Percentiles rank a stretch among this genome's conserved stretches.
phyloP scores from a whole-genome alignment of 1,140 invertebrate genomes.

The Mya arenaria region DNA sequence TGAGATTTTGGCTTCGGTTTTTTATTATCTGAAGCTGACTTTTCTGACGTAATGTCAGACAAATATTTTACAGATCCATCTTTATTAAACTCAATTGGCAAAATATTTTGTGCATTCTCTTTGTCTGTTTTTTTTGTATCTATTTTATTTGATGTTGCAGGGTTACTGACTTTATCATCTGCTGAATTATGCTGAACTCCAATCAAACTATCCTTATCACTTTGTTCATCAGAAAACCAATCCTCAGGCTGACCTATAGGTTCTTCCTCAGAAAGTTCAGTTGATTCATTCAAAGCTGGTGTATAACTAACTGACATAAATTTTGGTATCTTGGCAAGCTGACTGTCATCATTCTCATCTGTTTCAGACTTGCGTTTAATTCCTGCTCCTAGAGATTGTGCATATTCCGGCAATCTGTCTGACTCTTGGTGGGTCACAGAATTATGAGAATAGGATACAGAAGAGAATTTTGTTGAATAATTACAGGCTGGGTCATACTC shows the following conservation, averaged over 20 bases:
- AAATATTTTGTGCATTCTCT: constrained; percentile 5
- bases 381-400: constrained; percentile 30
- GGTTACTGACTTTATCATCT: constrained; percentile 4
- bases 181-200: not conserved
- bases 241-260: constrained; percentile 25
- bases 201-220: constrained; percentile 33
- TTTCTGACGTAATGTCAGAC: constrained; percentile 24
- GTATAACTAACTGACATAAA: constrained; percentile 53
- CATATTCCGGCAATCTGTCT: constrained; percentile 33
- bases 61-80: constrained; percentile 48
- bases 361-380: constrained; percentile 28
- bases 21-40: not conserved
- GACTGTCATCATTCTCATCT: constrained; percentile 50
- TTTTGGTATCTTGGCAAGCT: constrained; percentile 46
- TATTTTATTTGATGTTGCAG: not conserved
- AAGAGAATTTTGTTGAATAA: constrained; percentile 54
- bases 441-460: not conserved
- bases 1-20: not conserved
- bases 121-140: not conserved
- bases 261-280: constrained; percentile 54
- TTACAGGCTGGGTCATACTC: constrained; percentile 77
- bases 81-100: constrained; percentile 47
- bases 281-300: constrained; percentile 36
- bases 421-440: not conserved
- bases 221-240: constrained; percentile 42